Evolutionary conservation across 2,888 invertebrate species (phyloP).

Genomic region (Incurvaria masculella): DNA sequence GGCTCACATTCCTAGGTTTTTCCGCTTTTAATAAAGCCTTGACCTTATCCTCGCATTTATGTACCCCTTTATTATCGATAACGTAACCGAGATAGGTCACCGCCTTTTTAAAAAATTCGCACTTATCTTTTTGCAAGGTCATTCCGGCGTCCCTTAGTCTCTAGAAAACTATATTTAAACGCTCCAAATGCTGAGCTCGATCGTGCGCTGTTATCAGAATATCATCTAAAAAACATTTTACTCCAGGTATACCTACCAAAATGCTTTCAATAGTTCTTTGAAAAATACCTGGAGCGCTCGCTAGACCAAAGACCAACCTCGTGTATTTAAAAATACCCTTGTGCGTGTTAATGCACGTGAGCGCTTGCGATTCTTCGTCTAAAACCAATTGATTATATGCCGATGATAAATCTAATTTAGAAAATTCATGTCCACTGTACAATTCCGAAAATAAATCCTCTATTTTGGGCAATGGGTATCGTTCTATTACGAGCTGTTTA

Average conservation of each 20-base stretch:
- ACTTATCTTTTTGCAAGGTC: slow-evolving; percentile 13
- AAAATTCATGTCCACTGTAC: slow-evolving; percentile 8
- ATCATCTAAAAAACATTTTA: slow-evolving; percentile 9
- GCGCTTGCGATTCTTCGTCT: no score
- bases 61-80: slow-evolving; percentile 6
- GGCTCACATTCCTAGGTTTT: slow-evolving; percentile 1
- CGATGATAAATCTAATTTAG: slow-evolving; percentile 6
- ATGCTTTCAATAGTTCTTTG: slow-evolving; percentile 9
- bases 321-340: slow-evolving; percentile 10
- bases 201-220: slow-evolving; percentile 8
- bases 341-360: slow-evolving; percentile 3
- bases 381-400: no score
- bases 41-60: slow-evolving; percentile 1
- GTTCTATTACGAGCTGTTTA: slow-evolving; percentile 7
- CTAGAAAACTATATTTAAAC: neutral
- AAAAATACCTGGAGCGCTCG: slow-evolving; percentile 10
- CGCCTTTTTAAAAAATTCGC: slow-evolving; percentile 13
- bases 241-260: slow-evolving; percentile 7
- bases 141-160: slow-evolving; percentile 15
- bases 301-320: slow-evolving; percentile 10
- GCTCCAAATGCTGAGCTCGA: neutral
- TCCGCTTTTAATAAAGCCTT: slow-evolving; percentile 1
- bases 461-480: slow-evolving; percentile 9
- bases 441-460: slow-evolving; percentile 9
- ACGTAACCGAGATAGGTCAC: slow-evolving; percentile 8